A percentile compares a stretch with the other conserved stretches of the same genome.
Evolutionary conservation across 2,888 invertebrate genomes (phyloP).

Genomic region (Drosophila fungiperda): DNA sequence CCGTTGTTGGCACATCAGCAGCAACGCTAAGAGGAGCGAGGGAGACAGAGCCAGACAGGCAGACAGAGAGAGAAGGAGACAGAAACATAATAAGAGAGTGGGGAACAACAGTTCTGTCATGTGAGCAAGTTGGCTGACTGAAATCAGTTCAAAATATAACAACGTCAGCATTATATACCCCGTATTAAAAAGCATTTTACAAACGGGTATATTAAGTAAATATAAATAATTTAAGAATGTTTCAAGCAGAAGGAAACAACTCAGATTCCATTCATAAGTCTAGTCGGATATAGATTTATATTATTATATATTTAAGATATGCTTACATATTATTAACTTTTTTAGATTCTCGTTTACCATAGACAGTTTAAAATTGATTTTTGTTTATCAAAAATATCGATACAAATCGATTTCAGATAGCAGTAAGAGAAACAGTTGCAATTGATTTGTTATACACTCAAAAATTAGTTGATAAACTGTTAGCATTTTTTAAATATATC

Average conservation of each 20-base stretch:
- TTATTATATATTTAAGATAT: too few species aligned
- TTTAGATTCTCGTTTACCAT: neutral
- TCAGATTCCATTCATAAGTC: neutral
- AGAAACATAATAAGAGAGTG: neutral
- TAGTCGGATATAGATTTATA: too few species aligned
- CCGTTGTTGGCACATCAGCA: conserved; percentile 30
- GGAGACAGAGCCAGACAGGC: neutral
- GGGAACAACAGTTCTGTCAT: conserved; percentile 9
- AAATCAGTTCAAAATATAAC: neutral
- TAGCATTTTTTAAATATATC: too few species aligned
- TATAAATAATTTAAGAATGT: neutral
- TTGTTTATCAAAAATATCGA: neutral
- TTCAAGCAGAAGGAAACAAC: neutral
- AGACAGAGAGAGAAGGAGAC: neutral
- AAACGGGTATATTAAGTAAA: neutral
- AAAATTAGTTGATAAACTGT: too few species aligned
- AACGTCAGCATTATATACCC: conserved; percentile 7
- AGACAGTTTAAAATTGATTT: neutral
- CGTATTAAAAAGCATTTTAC: neutral
- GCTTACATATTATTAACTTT: too few species aligned
- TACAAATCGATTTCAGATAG: neutral
- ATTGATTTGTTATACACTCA: neutral
- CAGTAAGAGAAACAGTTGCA: neutral
- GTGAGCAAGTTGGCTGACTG: neutral
- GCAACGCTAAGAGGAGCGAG: neutral